Percentiles rank a stretch among this genome's conserved stretches.
Conservation (phyloP, 2,888 invertebrate genomes). For the Atrina japonica region DNA sequence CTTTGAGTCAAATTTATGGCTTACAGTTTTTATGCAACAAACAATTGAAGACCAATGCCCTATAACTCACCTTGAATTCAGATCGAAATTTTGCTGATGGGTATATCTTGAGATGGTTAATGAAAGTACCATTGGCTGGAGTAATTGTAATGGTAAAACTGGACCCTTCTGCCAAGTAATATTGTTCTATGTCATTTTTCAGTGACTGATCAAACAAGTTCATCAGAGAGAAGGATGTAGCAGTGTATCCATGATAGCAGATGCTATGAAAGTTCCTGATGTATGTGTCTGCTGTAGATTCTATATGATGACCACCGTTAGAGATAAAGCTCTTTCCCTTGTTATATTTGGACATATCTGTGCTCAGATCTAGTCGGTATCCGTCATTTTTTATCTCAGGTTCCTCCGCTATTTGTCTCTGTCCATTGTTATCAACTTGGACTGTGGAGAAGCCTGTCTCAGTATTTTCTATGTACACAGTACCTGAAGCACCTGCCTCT, state of each 20-base stretch:
- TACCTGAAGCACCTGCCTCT: slow-evolving; percentile 70
- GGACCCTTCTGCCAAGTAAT: slow-evolving; percentile 45
- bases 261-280: slow-evolving; percentile 3
- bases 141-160: slow-evolving; percentile 55
- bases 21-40: too few relatives aligned
- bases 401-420: slow-evolving; percentile 50
- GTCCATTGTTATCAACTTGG: slow-evolving; percentile 63
- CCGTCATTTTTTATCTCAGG: slow-evolving; percentile 54
- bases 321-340: slow-evolving; percentile 50
- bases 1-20: too few relatives aligned
- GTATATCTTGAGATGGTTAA: slow-evolving; percentile 62
- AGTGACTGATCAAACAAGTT: slow-evolving; percentile 67
- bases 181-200: slow-evolving; percentile 32
- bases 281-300: slow-evolving; percentile 47
- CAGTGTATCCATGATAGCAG: slow-evolving; percentile 40
- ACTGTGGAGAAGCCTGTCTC: slow-evolving; percentile 49
- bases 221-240: slow-evolving; percentile 51
- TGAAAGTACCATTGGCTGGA: slow-evolving; percentile 47
- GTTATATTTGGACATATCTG: slow-evolving; percentile 35
- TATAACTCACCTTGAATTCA: slow-evolving; percentile 59
- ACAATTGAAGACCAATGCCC: too few relatives aligned
- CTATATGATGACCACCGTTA: slow-evolving; percentile 43
- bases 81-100: slow-evolving; percentile 50
- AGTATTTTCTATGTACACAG: slow-evolving; percentile 57
- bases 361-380: slow-evolving; percentile 48